Evolutionary conservation across 2,888 invertebrate species (phyloP), one percentile per base, ranked within the genome.

Genomic region (Dicyrtoma fusca): DNA sequence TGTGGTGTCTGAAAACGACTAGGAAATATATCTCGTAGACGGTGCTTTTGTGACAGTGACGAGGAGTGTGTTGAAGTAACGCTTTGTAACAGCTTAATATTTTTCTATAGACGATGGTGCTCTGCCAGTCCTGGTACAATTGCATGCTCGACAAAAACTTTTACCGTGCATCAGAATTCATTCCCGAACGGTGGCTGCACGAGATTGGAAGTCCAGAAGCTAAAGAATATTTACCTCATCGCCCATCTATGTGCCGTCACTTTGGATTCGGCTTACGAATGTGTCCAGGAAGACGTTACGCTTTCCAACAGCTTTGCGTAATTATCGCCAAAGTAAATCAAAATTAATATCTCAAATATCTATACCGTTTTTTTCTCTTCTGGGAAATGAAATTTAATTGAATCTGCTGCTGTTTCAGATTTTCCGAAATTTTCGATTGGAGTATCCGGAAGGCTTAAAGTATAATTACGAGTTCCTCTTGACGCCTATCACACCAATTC

Each of bases 271-370:
- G 94, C 0, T 87, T 89, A 66, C 86, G 94, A 59, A 90, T 91
- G 84, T 94, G 94, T 82, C 94, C 94, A 0, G 94, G 94, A 61
- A 92, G 92, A 84, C 86, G 92, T 74, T 92, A 93, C 82, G 90
- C 92, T 1, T 92, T 92, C 81, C 88, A 92, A 78, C 90, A 91
- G 79, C 84, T 93, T 19, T 89, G 91, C 75, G 85, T 92, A 68
- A 84, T 91, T 73, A 84, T 93, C 21, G 91, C 91, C 25, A 90
- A 90, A 88, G 91, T 91, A 80, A n/a, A 34, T 8, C 34, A 34
- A 34, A 34, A n/a, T n/a, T n/a, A n/a, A n/a, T n/a, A n/a, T n/a
- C n/a, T n/a, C n/a, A n/a, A n/a, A n/a, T n/a, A n/a, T n/a, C n/a
- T n/a, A n/a, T n/a, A n/a, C n/a, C n/a, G n/a, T n/a, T n/a, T n/a